A percentile compares a stretch with the other conserved stretches of the same genome.
phyloP scores from a whole-genome alignment of 2,113 vertebrate species.

The Lepus europaeus region DNA sequence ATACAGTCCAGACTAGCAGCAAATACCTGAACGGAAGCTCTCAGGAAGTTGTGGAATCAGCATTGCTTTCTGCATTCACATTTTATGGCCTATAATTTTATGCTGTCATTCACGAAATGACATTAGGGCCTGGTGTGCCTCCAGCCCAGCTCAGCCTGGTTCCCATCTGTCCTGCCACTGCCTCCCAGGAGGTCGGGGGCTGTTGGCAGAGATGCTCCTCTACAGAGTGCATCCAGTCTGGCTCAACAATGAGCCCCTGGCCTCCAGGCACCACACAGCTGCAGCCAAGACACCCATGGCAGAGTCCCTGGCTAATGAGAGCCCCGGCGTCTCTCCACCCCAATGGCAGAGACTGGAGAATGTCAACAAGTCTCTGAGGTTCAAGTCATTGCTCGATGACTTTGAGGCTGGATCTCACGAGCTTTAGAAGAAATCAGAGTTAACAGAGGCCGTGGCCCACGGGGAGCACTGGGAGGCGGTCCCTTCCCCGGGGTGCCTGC shows the following conservation, averaged over 20 bases:
- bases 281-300: not conserved
- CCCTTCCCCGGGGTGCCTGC: not conserved
- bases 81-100: not conserved
- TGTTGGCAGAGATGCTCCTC: not conserved
- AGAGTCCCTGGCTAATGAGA: not conserved
- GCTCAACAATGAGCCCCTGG: not conserved
- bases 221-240: not conserved
- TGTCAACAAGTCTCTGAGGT: not conserved
- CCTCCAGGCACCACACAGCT: not conserved
- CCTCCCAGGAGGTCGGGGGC: not conserved
- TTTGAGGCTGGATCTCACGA: not conserved
- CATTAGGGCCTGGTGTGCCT: not conserved
- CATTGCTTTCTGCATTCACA: not conserved
- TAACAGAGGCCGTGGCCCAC: not conserved
- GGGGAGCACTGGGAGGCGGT: too few relatives aligned
- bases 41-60: not conserved
- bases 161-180: too few relatives aligned
- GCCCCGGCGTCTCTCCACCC: not conserved
- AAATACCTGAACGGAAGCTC: not conserved
- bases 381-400: not conserved
- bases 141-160: not conserved
- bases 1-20: not conserved
- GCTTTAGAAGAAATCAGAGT: slow-evolving; percentile 13
- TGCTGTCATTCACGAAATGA: not conserved
- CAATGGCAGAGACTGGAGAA: not conserved